A percentile compares a stretch with the other conserved stretches of the same genome.
phyloP scores from a whole-genome alignment of 2,888 invertebrate species.

The Cerceris rybyensis region DNA sequence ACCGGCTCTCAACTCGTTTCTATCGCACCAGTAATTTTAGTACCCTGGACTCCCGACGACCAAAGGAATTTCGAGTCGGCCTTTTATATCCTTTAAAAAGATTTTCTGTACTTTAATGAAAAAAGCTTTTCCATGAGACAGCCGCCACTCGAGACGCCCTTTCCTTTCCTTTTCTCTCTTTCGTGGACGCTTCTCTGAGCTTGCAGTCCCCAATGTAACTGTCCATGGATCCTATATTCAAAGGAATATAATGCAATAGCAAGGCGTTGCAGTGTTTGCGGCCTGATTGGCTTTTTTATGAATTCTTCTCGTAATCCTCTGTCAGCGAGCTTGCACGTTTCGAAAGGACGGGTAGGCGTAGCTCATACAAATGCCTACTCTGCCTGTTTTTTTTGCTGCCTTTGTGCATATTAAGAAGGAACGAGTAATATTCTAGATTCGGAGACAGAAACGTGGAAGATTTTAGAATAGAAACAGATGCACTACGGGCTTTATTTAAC shows the following conservation, averaged over 20 bases:
- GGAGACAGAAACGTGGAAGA: no score
- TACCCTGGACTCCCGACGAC: constrained; percentile 41
- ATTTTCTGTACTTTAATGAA: constrained; percentile 65
- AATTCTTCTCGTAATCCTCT: neutral
- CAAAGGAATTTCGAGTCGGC: constrained; percentile 58
- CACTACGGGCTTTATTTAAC: no score
- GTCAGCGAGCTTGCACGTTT: neutral
- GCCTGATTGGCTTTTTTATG: constrained; percentile 25
- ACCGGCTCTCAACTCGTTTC: constrained; percentile 17
- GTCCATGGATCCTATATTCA: constrained; percentile 7
- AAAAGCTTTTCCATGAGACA: constrained; percentile 56
- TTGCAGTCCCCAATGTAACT: neutral
- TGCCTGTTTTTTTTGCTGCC: no score
- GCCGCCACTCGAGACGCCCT: constrained; percentile 44
- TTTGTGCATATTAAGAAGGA: no score
- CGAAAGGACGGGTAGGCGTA: neutral
- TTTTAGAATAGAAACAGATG: no score
- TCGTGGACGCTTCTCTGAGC: neutral
- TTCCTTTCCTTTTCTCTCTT: constrained; percentile 4
- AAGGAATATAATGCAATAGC: constrained; percentile 42
- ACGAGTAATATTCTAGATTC: no score
- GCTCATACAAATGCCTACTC: neutral
- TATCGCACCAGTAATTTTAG: constrained; percentile 57
- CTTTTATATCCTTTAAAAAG: constrained; percentile 66
- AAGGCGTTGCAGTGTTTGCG: constrained; percentile 1